Base-by-base conservation (phyloP, 1,140 invertebrate genomes). In the Tribolium madens region DNA sequence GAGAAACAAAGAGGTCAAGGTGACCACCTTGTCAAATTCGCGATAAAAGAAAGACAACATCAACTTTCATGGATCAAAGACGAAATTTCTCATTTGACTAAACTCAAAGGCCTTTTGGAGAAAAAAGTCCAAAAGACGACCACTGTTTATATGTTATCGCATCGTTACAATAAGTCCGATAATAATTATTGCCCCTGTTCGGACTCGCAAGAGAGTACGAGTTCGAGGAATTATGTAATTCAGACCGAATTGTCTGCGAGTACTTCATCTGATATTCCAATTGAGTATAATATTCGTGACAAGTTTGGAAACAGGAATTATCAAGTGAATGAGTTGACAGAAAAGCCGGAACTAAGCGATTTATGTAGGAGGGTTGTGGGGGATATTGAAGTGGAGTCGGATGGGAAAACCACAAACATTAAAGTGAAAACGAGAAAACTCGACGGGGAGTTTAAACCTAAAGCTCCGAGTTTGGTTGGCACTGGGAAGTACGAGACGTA, bases 41-140 rank as follows among this genome's bases (percentile, higher is more conserved):
- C 82, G 2, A 80, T 81, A 79, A 81, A 82, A 47, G 84, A 85
- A 78, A 71, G 83, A 15, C 68, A 81, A 64, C 78, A 83, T 42
- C 83, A 85, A 73, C 14, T 85, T 1, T 52, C 70, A 36, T 85
- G 84, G 84, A 85, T 85, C 12, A 81, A 83, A 31, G 83, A 80
- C 36, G 83, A 85, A 76, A 85, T 85, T 9, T 73, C 48, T 10
- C 81, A 85, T 76, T 79, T 85, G 21, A 77, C 52, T 1, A 84
- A 83, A 76, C 75, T 85, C 10, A 83, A 83, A 21, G n/a, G 48
- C 5, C 53, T 83, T 17, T 71, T 84, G 14, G 80, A 84, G 57
- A 83, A 76, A 50, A 46, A 57, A 33, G 26, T 46, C 10, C 76
- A 78, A 50, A 80, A 76, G 71, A 73, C 75, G n/a, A 82, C 81